Evolutionary conservation across 2,888 invertebrate species (phyloP).

Genomic region (Buathra laborator): DNA sequence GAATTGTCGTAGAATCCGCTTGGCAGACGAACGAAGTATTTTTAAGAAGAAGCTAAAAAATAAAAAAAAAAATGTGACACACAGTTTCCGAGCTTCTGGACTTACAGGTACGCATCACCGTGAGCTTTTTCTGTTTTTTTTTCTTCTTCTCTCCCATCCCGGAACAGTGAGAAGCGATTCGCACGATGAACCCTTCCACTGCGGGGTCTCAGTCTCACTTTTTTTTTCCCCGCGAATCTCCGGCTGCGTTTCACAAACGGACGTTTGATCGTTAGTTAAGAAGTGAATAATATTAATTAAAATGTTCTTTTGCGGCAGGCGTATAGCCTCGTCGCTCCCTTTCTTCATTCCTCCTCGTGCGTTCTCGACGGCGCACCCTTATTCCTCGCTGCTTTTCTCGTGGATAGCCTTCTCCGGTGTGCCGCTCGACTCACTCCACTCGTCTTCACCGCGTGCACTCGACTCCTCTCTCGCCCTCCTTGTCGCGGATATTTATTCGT

Average conservation of each 20-base stretch:
- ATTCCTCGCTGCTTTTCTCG: slow-evolving; percentile 45
- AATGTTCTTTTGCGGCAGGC: slow-evolving; percentile 80
- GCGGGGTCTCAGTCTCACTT: slow-evolving; percentile 26
- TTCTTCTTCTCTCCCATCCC: slow-evolving; percentile 15
- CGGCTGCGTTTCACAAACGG: slow-evolving; percentile 69
- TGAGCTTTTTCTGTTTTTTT: slow-evolving; percentile 27
- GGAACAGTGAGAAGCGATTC: slow-evolving; percentile 40
- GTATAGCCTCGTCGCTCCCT: slow-evolving; percentile 62
- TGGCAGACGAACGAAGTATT: neutral
- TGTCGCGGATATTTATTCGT: slow-evolving; percentile 84
- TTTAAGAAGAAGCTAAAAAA: neutral
- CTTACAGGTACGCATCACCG: neutral
- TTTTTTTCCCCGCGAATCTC: slow-evolving; percentile 63
- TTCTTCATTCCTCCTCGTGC: slow-evolving; percentile 64
- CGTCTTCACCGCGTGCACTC: slow-evolving; percentile 76
- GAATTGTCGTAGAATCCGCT: neutral
- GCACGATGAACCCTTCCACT: slow-evolving; percentile 29
- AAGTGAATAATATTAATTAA: slow-evolving; percentile 85
- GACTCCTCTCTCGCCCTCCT: slow-evolving; percentile 80
- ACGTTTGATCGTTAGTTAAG: slow-evolving; percentile 83
- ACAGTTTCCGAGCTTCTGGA: neutral
- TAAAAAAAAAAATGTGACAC: neutral
- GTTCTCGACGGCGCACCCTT: slow-evolving; percentile 56
- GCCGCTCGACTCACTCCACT: slow-evolving; percentile 45
- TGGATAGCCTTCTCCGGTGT: slow-evolving; percentile 43